These are phyloP conservation scores for Nesospiza acunhae DNA, from an alignment of 2,113 vertebrate genomes.

Conservation along the genomic window DNA sequence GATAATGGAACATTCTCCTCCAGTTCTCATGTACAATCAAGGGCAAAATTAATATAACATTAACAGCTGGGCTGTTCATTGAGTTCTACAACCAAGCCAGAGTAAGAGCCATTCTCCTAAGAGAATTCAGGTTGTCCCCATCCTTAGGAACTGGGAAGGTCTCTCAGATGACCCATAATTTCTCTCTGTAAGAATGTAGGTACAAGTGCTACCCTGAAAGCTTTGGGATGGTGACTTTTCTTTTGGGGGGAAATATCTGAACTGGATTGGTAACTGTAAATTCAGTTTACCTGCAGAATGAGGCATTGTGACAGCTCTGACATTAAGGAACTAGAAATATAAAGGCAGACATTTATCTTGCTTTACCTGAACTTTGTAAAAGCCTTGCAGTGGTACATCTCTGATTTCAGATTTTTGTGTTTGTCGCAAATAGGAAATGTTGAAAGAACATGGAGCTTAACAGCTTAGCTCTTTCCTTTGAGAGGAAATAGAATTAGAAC, in stretches of 20 bases:
- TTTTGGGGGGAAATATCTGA: background rate
- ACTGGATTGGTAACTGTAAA: background rate
- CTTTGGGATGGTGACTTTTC: background rate
- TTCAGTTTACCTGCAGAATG: background rate
- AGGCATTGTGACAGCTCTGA: background rate
- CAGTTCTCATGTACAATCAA: background rate
- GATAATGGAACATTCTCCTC: background rate
- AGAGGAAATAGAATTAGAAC: constrained; percentile 57
- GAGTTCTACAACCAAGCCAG: background rate
- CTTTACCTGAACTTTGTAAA: background rate
- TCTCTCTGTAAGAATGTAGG: background rate
- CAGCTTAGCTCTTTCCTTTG: constrained; percentile 53
- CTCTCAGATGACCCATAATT: background rate
- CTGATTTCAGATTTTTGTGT: constrained; percentile 4
- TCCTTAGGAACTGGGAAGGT: background rate
- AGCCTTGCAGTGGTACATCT: background rate
- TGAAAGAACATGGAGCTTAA: constrained; percentile 52
- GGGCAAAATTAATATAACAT: background rate
- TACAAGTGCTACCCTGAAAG: background rate
- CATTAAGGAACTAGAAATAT: background rate
- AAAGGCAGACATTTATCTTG: background rate
- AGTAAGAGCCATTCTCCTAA: background rate
- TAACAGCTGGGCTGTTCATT: background rate
- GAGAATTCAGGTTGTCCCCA: background rate
- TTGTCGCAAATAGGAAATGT: background rate